phyloP scores from a whole-genome alignment of 1,140 invertebrate species.

The Cydia splendana region DNA sequence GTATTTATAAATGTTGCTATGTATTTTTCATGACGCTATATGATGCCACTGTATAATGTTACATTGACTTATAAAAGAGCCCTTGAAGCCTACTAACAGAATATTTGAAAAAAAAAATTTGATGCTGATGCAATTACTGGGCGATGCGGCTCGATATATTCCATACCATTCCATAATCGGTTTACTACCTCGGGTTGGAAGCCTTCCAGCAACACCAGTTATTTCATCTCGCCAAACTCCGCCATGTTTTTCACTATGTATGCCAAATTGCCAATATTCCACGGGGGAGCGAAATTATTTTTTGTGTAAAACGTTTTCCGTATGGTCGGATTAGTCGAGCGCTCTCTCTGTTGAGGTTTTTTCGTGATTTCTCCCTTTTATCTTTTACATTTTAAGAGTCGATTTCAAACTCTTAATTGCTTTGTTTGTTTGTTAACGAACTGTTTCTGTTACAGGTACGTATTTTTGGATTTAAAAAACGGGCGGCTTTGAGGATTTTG shows the following conservation, averaged over 20 bases:
- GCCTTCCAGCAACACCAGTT: neutral
- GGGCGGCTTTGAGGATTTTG: neutral
- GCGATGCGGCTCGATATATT: neutral
- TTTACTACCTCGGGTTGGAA: neutral
- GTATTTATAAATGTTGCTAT: too few species aligned
- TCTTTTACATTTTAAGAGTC: neutral
- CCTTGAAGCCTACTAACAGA: too few species aligned
- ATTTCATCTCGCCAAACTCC: neutral
- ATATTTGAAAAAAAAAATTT: too few species aligned
- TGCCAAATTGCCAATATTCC: conserved; percentile 14
- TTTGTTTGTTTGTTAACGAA: neutral
- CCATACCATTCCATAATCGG: neutral
- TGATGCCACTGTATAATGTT: too few species aligned
- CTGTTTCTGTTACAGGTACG: conserved; percentile 10
- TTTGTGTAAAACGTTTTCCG: conserved; percentile 11
- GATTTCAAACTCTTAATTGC: neutral
- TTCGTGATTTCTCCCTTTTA: neutral
- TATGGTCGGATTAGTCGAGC: neutral
- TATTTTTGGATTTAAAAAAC: neutral
- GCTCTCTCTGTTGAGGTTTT: neutral
- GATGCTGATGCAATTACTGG: too few species aligned
- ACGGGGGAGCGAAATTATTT: neutral
- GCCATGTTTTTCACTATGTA: conserved; percentile 2
- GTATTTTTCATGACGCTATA: too few species aligned
- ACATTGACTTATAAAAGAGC: too few species aligned